Evolutionary conservation across 2,888 invertebrate genomes (phyloP), one percentile per base, ranked within the genome.

Genomic region (Pheosia gnoma): DNA sequence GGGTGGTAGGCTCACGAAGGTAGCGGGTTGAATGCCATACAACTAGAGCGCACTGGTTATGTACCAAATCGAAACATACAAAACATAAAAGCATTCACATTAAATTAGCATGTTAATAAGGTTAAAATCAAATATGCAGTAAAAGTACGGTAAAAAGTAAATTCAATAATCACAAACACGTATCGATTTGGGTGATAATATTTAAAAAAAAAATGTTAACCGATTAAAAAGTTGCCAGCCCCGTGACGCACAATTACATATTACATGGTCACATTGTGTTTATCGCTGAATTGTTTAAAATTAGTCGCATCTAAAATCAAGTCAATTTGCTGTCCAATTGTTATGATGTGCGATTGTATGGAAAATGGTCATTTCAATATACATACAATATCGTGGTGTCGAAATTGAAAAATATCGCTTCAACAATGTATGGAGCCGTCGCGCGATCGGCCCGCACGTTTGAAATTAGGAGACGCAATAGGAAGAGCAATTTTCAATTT

Each of bases 41-140:
- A 51, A 58, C 62, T 62, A 57, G 79, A 66, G 68, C 86, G 72
- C 83, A 86, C 81, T 71, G 71, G 84, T 85, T 88, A 90, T 90
- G 89, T 86, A 90, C 78, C 90, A 88, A 86, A 77, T 75, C 81
- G 77, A 83, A 84, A 87, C 87, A 71, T 55, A 55, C 4, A 47
- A 81, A 81, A 84, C 83, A 82, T 75, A 78, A 80, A 81, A 72
- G 83, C 87, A 90, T 88, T 87, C 85, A 88, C 78, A 86, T 80
- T 85, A 82, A 83, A 90, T 89, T 88, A 87, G 83, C 75, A 90
- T 92, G 92, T 93, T 93, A 93, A 90, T 91, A 84, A 72, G 83
- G 93, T 93, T 93, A 93, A 93, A 93, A 93, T 91, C 87, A 89
- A 91, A 90, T 90, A 89, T 89, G 90, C 90, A 87, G 81, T 84